phyloP scores from a whole-genome alignment of 2,797 vertebrate genomes.

The Gorsachius magnificus region DNA sequence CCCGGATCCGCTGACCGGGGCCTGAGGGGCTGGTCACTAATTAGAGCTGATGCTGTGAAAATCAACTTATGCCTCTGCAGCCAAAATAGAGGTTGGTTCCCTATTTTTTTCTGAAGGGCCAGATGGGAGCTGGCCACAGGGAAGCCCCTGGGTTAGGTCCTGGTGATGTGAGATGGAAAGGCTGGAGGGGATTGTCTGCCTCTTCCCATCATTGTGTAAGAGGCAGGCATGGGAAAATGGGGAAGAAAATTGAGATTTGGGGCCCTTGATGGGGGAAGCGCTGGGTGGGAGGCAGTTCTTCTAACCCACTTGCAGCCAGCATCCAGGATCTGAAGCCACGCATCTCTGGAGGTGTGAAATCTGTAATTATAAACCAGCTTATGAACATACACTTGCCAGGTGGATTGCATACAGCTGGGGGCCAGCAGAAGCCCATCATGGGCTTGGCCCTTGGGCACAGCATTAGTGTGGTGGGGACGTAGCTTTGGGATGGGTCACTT shows the following conservation, averaged over 20 bases:
- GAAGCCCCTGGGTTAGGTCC: neutral
- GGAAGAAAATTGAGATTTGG: neutral
- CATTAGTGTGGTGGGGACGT: fast-evolving
- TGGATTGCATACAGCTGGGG: neutral
- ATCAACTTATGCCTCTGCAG: neutral
- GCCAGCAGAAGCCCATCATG: neutral
- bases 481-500: neutral
- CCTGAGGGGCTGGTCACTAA: neutral
- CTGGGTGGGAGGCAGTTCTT: neutral
- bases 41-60: neutral
- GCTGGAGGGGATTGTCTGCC: fast-evolving
- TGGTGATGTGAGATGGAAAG: neutral
- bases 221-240: neutral
- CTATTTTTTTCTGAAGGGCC: neutral
- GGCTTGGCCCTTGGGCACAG: neutral
- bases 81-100: neutral
- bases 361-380: neutral
- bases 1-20: neutral
- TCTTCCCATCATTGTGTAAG: fast-evolving
- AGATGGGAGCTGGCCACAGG: fast-evolving
- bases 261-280: fast-evolving
- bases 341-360: neutral
- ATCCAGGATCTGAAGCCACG: fast-evolving
- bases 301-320: neutral
- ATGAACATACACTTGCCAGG: fast-evolving